Base-by-base conservation (phyloP, 1,140 invertebrate genomes). In the Eueides isabella region DNA sequence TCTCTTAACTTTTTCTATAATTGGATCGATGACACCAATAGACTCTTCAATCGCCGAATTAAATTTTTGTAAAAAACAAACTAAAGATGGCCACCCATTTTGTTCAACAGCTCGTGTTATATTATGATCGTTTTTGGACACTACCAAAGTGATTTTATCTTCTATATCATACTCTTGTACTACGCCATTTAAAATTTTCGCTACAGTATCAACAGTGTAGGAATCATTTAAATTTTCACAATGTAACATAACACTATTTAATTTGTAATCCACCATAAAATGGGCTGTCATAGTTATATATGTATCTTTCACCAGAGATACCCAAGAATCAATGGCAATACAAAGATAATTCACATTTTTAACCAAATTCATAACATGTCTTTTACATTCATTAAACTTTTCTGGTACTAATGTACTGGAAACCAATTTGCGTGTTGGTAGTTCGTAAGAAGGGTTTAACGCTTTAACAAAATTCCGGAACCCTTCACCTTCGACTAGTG, bases 371-470 rank as follows among this genome's bases (percentile, higher is more conserved):
- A 71, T 66, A 1, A 74, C 28, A 67, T 71, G 11, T 31, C 6
- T 66, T 67, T 71, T 67, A 19, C 76, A 74, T 26, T 74, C 30
- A 33, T n/a, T 31, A 67, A 66, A 74, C 48, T 67, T 12, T 5
- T 29, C 26, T 33, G 67, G 62, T 67, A 77, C 30, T 31, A 71
- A 67, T 26, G 41, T 71, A 19, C 35, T 28, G 12, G 72, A 77
- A 44, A 77, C 62, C n/a, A 67, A 6, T 77, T 86, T 87, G 63
- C 77, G 61, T 26, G 66, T 66, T 23, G 80, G 86, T 29, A 88
- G 68, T 5, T 75, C 44, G 61, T 85, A 88, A 26, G 44, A 64
- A 4, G 85, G 81, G 78, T 85, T 85, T 61, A 88, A 29, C 30
- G 62, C 55, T 29, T 72, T 29, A 2, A 82, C 76, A 70, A 83